Percentiles rank a stretch among this genome's conserved stretches.
These are phyloP conservation scores for Metallyticus violacea DNA, from an alignment of 2,888 invertebrate genomes.

Conservation along the genomic window DNA sequence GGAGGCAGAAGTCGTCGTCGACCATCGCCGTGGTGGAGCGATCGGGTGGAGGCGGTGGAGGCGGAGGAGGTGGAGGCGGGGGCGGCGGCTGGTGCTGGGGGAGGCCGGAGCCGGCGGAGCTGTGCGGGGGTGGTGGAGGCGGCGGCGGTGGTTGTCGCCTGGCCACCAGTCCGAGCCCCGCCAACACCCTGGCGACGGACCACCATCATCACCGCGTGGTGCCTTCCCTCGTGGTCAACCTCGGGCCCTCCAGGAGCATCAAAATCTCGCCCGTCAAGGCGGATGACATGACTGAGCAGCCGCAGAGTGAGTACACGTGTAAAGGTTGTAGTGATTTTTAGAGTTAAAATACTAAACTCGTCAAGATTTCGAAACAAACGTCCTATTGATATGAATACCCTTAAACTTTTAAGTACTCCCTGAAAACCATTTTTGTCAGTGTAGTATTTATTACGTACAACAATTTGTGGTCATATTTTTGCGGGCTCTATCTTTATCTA, in stretches of 20 bases:
- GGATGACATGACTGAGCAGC: conserved; percentile 51
- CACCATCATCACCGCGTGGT: conserved; percentile 40
- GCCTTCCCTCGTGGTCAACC: conserved; percentile 41
- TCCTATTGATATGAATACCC: too few relatives aligned
- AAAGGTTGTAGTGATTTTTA: too few relatives aligned
- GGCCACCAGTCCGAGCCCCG: conserved; percentile 34
- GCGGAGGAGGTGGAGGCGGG: conserved; percentile 24
- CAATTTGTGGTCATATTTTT: too few relatives aligned
- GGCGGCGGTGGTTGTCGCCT: conserved; percentile 26
- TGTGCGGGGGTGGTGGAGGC: conserved; percentile 21
- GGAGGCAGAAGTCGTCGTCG: not conserved
- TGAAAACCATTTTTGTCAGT: too few relatives aligned
- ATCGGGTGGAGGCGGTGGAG: conserved; percentile 26
- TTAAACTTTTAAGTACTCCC: too few relatives aligned
- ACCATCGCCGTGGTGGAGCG: conserved; percentile 16
- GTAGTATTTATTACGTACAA: too few relatives aligned
- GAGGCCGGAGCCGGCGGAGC: conserved; percentile 9
- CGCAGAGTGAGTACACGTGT: conserved; percentile 47
- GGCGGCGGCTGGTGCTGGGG: conserved; percentile 30
- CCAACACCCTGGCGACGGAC: conserved; percentile 34
- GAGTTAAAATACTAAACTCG: too few relatives aligned
- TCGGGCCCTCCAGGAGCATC: conserved; percentile 43
- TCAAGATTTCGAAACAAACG: too few relatives aligned
- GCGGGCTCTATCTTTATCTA: too few relatives aligned
- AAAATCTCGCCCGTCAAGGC: conserved; percentile 54